These are phyloP conservation scores for Xestia sexstrigata DNA, from an alignment of 2,888 invertebrate species.

Conservation along the genomic window DNA sequence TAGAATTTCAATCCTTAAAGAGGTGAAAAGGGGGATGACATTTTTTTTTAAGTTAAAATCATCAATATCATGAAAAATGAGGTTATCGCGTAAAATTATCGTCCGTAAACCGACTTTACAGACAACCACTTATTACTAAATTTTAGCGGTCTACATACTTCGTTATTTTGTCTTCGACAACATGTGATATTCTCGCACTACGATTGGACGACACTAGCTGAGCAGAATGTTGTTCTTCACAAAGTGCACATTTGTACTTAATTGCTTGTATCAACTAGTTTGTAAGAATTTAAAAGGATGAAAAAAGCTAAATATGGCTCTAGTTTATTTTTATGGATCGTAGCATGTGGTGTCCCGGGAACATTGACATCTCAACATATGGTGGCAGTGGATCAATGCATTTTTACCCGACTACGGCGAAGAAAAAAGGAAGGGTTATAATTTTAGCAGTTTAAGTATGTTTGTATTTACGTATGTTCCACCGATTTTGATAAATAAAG, in stretches of 20 bases:
- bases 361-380: background rate
- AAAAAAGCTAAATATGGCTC: slow-evolving; percentile 6
- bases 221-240: slow-evolving; percentile 2
- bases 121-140: background rate
- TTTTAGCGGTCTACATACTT: too few relatives aligned
- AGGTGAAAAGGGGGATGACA: too few relatives aligned
- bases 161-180: background rate
- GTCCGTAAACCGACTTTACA: too few relatives aligned
- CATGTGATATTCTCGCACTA: background rate
- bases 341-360: background rate
- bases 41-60: too few relatives aligned
- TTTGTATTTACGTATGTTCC: too few relatives aligned
- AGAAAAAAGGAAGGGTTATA: too few relatives aligned
- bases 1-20: too few relatives aligned
- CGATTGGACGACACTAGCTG: background rate
- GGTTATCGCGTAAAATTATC: too few relatives aligned
- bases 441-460: too few relatives aligned
- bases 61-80: too few relatives aligned
- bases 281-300: slow-evolving; percentile 8
- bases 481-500: too few relatives aligned
- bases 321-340: slow-evolving; percentile 17
- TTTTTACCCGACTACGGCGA: too few relatives aligned
- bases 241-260: slow-evolving; percentile 24
- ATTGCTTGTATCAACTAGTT: slow-evolving; percentile 1
- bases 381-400: background rate